Evolutionary conservation across 1,140 invertebrate genomes (phyloP), one percentile per base, ranked within the genome.

Genomic region (Marisa cornuarietis): DNA sequence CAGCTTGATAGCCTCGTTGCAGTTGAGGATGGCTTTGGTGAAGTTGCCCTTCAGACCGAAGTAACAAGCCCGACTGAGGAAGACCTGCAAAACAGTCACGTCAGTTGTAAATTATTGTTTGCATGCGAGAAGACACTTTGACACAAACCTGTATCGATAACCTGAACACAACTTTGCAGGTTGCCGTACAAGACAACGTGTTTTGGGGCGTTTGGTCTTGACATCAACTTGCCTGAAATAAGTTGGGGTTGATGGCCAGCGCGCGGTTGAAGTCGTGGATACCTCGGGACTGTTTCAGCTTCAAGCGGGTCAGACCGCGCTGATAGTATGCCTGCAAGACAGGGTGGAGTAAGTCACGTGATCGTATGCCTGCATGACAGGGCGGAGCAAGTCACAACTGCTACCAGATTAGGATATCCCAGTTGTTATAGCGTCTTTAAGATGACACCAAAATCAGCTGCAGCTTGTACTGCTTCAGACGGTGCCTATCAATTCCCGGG

Each of bases 1-100:
- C 24, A 91, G 81, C 68, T 85, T 87, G 51, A 91, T 87, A 26
- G 90, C 91, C 82, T 91, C 88, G 82, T 91, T 91, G 84, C 91
- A 91, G 83, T 91, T 91, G 49, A 91, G 83, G 66, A 91, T 91
- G 51, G 90, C 91, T 80, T 91, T 91, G 24, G 88, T 86, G 76
- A 88, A 90, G 62, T 86, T 85, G 11, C 85, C 84, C 71, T 87
- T 88, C 77, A 86, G 83, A 1, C 88, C 90, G 83, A 90, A 91
- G 76, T 86, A 90, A 72, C 89, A 87, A n/a, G 90, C 90, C 69
- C 90, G 79, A 69, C 87, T 90, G 11, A 91, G 84, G 83, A 88
- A 91, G 1, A 88, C 90, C 86, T 91, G 83, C 58, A 82, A 77
- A 42, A 42, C 31, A 42, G 31, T 42, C 6, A 42, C 31, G 31